phyloP scores from a whole-genome alignment of 2,113 vertebrate species.

The Muntiacus muntjak region DNA sequence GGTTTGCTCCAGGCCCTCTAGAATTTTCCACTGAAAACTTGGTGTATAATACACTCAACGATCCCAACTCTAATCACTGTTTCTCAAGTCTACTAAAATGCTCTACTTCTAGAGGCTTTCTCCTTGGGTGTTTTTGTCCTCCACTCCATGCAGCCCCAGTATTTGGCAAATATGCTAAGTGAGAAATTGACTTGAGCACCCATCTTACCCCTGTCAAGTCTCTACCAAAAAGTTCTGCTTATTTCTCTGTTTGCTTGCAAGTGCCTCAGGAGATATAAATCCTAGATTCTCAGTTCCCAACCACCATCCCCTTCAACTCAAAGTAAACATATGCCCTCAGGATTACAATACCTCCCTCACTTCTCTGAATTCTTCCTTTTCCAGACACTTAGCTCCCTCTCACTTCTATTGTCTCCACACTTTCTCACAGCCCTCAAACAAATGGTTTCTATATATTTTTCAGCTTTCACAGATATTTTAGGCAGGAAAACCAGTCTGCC shows the following conservation, averaged over 20 bases:
- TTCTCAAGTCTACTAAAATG: background rate
- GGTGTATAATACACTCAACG: background rate
- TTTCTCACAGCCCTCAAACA: background rate
- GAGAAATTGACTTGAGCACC: background rate
- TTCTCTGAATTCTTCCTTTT: background rate
- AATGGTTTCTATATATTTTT: background rate
- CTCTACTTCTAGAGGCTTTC: background rate
- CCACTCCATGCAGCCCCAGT: background rate
- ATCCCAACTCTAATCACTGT: background rate
- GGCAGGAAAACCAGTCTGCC: background rate
- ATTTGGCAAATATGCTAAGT: background rate
- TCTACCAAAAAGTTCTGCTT: background rate
- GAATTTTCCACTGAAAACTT: background rate
- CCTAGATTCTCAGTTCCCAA: background rate
- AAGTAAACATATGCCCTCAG: background rate
- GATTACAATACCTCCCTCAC: background rate
- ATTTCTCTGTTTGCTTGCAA: background rate
- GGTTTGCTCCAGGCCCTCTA: background rate
- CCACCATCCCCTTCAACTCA: background rate
- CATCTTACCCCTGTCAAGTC: background rate
- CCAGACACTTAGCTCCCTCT: background rate
- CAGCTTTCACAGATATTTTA: background rate
- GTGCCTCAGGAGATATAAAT: background rate
- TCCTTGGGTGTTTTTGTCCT: background rate
- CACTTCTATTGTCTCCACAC: background rate